These are phyloP conservation scores for Geotrypetes seraphini DNA, from an alignment of 2,797 vertebrate species.

Conservation along the genomic window DNA sequence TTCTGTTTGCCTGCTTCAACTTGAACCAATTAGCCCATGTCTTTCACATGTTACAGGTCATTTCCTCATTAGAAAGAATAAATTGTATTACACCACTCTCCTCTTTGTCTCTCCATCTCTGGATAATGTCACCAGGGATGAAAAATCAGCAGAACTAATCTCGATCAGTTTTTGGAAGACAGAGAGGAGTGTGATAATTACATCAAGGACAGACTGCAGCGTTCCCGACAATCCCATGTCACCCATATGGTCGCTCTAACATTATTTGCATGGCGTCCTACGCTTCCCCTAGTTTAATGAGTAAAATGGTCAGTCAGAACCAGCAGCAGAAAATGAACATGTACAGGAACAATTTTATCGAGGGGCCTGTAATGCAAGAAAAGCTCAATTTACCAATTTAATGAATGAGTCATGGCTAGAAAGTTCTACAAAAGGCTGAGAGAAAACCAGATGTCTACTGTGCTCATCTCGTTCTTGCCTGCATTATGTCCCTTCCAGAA, in stretches of 20 bases:
- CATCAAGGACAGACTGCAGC: no score
- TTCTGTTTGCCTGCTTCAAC: constrained; percentile 1
- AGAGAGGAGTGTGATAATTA: constrained; percentile 20
- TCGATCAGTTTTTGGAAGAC: constrained; percentile 42
- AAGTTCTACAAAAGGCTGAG: no score
- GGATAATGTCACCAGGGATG: constrained; percentile 30
- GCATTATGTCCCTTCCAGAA: no score
- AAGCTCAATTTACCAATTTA: no score
- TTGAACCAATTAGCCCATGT: constrained; percentile 1
- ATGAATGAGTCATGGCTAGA: no score
- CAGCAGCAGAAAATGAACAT: no score
- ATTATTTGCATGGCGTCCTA: no score
- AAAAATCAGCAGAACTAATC: constrained; percentile 47
- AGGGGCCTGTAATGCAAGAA: no score
- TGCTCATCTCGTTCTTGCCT: no score
- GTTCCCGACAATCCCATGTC: constrained; percentile 15
- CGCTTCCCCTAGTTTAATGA: rapidly evolving
- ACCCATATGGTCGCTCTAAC: constrained; percentile 11
- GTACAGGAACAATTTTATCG: no score
- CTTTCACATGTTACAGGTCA: constrained; percentile 22
- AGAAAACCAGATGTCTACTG: no score
- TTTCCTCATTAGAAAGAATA: constrained; percentile 39
- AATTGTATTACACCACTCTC: constrained; percentile 35
- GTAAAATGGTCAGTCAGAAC: neutral
- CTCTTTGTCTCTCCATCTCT: constrained; percentile 10